Percentiles rank a stretch among this genome's conserved stretches.
These are phyloP conservation scores for Pao palembangensis DNA, from an alignment of 2,113 vertebrate genomes.

Conservation along the genomic window DNA sequence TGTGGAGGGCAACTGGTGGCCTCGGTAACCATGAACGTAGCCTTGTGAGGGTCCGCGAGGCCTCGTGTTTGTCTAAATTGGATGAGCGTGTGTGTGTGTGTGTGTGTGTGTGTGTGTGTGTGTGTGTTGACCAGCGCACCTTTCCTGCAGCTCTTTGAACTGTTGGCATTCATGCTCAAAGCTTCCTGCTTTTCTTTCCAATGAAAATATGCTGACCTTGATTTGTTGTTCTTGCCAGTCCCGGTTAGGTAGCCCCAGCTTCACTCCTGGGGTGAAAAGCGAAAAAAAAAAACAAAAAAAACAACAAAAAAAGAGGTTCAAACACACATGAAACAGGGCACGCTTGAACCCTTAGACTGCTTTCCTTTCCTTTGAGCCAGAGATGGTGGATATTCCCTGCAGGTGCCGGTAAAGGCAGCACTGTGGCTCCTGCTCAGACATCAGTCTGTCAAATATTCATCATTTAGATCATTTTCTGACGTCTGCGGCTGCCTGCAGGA, in stretches of 20 bases:
- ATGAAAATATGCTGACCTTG: constrained; percentile 39
- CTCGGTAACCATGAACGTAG: constrained; percentile 17
- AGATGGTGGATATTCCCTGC: neutral
- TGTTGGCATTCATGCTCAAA: constrained; percentile 21
- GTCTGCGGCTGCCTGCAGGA: neutral
- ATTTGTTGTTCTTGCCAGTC: constrained; percentile 53
- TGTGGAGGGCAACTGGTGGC: constrained; percentile 28
- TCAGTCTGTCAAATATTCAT: no score
- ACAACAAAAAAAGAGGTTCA: neutral
- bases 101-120: neutral
- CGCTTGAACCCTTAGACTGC: constrained; percentile 9
- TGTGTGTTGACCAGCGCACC: constrained; percentile 20
- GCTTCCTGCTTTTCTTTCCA: constrained; percentile 62
- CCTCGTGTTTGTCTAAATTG: constrained; percentile 55
- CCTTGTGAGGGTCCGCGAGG: constrained; percentile 40
- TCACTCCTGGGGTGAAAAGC: no score
- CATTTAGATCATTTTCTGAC: no score
- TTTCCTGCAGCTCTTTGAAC: neutral
- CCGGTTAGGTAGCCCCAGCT: constrained; percentile 24
- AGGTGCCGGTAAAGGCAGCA: constrained; percentile 34
- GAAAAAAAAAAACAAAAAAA: no score
- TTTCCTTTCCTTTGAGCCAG: constrained; percentile 1
- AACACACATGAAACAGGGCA: constrained; percentile 2
- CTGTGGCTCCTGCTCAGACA: no score
- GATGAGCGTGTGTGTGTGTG: constrained; percentile 6